A percentile compares a stretch with the other conserved stretches of the same genome.
Evolutionary conservation across 2,113 vertebrate species (phyloP).

Genomic region (Zosterops japonicus): DNA sequence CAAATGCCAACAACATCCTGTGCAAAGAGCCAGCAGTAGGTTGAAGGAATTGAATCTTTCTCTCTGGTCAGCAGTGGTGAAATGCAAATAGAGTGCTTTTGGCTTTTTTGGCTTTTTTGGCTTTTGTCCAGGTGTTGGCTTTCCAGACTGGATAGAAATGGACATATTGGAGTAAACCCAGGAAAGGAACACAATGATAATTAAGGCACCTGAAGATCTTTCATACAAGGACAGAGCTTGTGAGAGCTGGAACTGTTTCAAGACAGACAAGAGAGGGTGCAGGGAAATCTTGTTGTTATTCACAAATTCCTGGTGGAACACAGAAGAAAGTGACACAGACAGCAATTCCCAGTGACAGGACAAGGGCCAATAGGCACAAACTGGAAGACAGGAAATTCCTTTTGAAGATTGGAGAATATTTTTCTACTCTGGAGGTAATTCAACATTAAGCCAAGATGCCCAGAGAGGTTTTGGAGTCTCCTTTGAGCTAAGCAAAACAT

Average conservation of each 20-base stretch:
- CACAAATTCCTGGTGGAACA: not conserved
- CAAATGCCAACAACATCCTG: fast-evolving
- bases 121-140: not conserved
- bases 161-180: not conserved
- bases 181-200: not conserved
- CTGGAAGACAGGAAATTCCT: not conserved
- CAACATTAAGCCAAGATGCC: not conserved
- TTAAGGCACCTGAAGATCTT: not conserved
- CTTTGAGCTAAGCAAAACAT: not conserved
- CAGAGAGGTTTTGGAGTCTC: not conserved
- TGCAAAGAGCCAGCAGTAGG: not conserved
- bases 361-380: not conserved
- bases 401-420: not conserved
- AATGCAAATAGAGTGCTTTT: not conserved
- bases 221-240: not conserved
- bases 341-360: not conserved
- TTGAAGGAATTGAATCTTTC: not conserved
- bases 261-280: not conserved
- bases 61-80: not conserved
- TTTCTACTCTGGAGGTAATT: not conserved
- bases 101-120: not conserved
- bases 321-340: not conserved
- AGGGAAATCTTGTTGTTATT: not conserved
- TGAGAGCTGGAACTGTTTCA: not conserved
- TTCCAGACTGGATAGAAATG: not conserved